Percentiles rank a stretch among this genome's conserved stretches.
Conservation (phyloP, 2,888 invertebrate genomes). For the Amiota mariae region DNA sequence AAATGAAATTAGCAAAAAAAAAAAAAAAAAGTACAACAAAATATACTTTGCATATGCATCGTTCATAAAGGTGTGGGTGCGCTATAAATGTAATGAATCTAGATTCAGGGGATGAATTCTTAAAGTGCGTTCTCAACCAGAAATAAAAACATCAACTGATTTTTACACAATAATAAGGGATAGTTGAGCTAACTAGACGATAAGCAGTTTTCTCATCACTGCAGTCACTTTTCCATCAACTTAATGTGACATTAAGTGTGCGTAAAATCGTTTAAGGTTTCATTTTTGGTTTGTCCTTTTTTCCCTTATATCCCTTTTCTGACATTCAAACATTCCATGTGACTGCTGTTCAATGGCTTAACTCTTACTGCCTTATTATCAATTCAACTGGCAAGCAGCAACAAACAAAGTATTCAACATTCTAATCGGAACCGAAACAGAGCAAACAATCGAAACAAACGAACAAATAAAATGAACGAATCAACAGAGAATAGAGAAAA, state of each 20-base stretch:
- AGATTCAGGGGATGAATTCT: too few relatives aligned
- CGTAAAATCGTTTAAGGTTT: not conserved
- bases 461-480: not conserved
- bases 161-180: too few relatives aligned
- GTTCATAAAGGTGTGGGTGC: too few relatives aligned
- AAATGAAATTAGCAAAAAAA: too few relatives aligned
- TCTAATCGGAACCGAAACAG: not conserved
- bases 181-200: too few relatives aligned
- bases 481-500: not conserved
- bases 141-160: too few relatives aligned
- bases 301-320: not conserved
- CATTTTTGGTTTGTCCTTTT: not conserved
- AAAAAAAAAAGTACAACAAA: too few relatives aligned
- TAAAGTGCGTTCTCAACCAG: too few relatives aligned
- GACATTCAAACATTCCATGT: not conserved
- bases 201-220: too few relatives aligned
- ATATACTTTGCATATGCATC: too few relatives aligned
- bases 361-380: constrained; percentile 1
- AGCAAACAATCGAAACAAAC: not conserved
- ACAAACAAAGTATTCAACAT: constrained; percentile 9
- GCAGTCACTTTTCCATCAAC: not conserved
- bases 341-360: not conserved
- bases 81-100: too few relatives aligned
- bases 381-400: not conserved
- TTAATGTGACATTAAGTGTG: constrained; percentile 5